phyloP scores from a whole-genome alignment of 2,113 vertebrate species.

The Malurus alboscapulatus region DNA sequence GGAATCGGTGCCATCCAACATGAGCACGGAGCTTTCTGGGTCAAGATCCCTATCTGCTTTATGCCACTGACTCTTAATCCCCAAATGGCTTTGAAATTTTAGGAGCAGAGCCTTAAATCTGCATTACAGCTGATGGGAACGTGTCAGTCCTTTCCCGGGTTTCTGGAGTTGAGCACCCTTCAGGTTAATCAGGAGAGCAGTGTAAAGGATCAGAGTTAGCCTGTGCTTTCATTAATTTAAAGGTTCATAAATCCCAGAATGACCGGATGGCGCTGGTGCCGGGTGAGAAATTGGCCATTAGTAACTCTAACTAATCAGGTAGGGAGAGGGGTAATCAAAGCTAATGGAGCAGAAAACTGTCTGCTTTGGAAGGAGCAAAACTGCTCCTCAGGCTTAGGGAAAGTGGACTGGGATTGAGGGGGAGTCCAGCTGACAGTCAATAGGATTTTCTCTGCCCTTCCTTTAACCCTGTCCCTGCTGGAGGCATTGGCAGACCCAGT shows the following conservation, averaged over 20 bases:
- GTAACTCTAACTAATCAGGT: conserved; percentile 34
- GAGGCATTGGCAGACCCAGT: neutral
- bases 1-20: neutral
- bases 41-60: neutral
- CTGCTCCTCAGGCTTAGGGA: conserved; percentile 18
- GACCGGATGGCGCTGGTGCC: neutral
- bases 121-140: neutral
- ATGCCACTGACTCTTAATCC: neutral
- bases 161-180: neutral
- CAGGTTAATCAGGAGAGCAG: neutral
- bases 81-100: neutral
- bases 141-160: neutral
- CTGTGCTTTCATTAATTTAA: conserved; percentile 42
- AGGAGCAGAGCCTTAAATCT: conserved; percentile 21
- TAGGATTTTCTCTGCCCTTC: neutral
- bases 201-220: neutral
- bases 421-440: neutral
- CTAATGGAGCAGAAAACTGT: conserved; percentile 62
- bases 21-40: neutral
- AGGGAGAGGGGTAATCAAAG: conserved; percentile 49
- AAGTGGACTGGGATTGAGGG: conserved; percentile 2
- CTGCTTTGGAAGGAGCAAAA: conserved; percentile 25
- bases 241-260: conserved; percentile 41
- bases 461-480: neutral
- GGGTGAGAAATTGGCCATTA: conserved; percentile 34